Percentiles rank a stretch among this genome's conserved stretches.
Conservation (phyloP, 2,797 vertebrate species). For the Pachyuromys duprasi region DNA sequence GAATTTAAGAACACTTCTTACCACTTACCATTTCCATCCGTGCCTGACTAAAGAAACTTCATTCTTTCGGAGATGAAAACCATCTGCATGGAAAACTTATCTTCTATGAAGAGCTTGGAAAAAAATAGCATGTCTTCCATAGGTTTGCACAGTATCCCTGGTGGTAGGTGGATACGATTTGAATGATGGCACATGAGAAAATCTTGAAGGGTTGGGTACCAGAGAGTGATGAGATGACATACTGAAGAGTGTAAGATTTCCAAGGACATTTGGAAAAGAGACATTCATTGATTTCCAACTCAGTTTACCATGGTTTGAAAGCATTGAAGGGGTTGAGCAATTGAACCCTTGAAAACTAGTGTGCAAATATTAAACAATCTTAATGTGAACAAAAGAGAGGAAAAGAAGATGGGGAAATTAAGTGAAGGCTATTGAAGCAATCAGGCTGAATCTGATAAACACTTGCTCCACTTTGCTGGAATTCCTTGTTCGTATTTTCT, state of each 20-base stretch:
- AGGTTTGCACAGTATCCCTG: not conserved
- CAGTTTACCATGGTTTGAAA: not conserved
- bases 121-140: not conserved
- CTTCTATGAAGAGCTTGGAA: not conserved
- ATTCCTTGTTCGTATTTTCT: not conserved
- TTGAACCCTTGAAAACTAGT: not conserved
- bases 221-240: not conserved
- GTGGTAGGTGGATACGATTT: not conserved
- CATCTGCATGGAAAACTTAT: not conserved
- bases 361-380: not conserved
- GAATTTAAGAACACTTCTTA: not conserved
- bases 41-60: not conserved
- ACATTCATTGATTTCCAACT: not conserved
- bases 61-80: not conserved
- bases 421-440: not conserved
- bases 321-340: not conserved
- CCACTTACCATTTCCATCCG: not conserved
- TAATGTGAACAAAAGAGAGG: not conserved
- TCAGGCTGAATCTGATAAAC: not conserved
- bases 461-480: not conserved
- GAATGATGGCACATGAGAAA: not conserved
- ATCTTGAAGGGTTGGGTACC: not conserved
- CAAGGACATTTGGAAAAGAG: not conserved
- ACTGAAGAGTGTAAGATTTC: not conserved
- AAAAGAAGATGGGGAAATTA: not conserved